phyloP scores from a whole-genome alignment of 2,888 invertebrate species.

The Pediacus dermestoides region DNA sequence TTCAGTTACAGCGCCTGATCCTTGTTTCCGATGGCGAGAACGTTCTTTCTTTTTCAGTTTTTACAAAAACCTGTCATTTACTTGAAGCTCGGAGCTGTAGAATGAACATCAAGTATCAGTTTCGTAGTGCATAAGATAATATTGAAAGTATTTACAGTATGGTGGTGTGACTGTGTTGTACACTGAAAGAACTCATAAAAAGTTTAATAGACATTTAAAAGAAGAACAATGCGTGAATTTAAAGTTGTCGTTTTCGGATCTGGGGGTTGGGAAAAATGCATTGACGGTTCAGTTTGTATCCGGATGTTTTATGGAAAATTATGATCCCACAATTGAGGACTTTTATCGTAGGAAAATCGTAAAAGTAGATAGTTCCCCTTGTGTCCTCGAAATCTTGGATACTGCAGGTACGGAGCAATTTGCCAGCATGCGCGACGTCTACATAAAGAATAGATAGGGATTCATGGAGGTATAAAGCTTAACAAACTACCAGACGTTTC shows the following conservation, averaged over 20 bases:
- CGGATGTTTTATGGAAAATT: constrained; percentile 99
- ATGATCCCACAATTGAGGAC: constrained; percentile 99
- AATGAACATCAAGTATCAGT: too few relatives aligned
- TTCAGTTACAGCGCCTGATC: too few relatives aligned
- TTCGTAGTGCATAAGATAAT: constrained; percentile 42
- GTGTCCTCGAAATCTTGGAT: constrained; percentile 98
- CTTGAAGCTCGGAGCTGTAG: too few relatives aligned
- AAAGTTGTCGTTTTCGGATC: constrained; percentile 99
- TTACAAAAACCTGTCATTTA: too few relatives aligned
- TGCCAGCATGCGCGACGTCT: constrained; percentile 98
- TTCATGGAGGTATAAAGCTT: constrained; percentile 97
- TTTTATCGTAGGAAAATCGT: constrained; percentile 99
- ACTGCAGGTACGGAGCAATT: constrained; percentile 99
- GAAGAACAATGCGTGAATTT: constrained; percentile 87
- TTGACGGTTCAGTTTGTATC: constrained; percentile 99
- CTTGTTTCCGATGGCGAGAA: too few relatives aligned
- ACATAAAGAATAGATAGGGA: constrained; percentile 99
- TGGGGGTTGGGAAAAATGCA: constrained; percentile 99
- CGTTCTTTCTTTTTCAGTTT: too few relatives aligned
- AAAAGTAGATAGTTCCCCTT: constrained; percentile 98
- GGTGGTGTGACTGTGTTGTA: constrained; percentile 26
- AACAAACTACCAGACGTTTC: constrained; percentile 98
- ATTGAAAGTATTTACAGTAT: constrained; percentile 31
- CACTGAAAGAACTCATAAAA: constrained; percentile 23
- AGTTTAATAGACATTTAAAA: constrained; percentile 22